phyloP scores from a whole-genome alignment of 2,888 invertebrate species.

The Onthophagus sagittarius region DNA sequence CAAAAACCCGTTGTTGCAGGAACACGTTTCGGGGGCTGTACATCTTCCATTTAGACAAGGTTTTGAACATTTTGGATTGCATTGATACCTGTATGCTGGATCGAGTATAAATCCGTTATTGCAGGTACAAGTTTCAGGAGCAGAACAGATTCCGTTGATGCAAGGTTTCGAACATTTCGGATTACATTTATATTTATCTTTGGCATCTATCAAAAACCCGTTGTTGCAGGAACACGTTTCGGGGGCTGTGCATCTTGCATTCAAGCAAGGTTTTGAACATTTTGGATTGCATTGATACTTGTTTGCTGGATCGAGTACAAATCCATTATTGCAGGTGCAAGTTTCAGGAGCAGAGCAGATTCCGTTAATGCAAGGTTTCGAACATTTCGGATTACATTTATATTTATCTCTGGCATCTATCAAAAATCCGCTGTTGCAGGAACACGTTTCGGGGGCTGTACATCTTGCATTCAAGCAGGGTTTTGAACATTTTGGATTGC shows the following conservation, averaged over 20 bases:
- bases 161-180: slow-evolving; percentile 25
- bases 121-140: slow-evolving; percentile 27
- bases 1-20: slow-evolving; percentile 20
- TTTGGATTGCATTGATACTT: slow-evolving; percentile 32
- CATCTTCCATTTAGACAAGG: slow-evolving; percentile 33
- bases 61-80: slow-evolving; percentile 34
- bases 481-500: slow-evolving; percentile 34
- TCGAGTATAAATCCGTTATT: slow-evolving; percentile 19
- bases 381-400: slow-evolving; percentile 25
- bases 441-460: slow-evolving; percentile 37
- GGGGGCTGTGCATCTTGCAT: slow-evolving; percentile 20
- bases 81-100: slow-evolving; percentile 27
- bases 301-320: slow-evolving; percentile 13
- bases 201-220: slow-evolving; percentile 35
- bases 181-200: slow-evolving; percentile 23
- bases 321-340: slow-evolving; percentile 24
- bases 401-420: slow-evolving; percentile 17
- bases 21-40: slow-evolving; percentile 27
- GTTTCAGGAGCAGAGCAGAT: slow-evolving; percentile 31
- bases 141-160: slow-evolving; percentile 23
- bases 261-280: slow-evolving; percentile 24
- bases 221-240: slow-evolving; percentile 20
- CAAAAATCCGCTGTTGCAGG: slow-evolving; percentile 34
- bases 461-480: slow-evolving; percentile 44
- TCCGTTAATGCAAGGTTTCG: slow-evolving; percentile 40